Percentiles rank a stretch among this genome's conserved stretches.
Evolutionary conservation across 37 sponge, comb jelly and placozoan species (phyloP).

Genomic region (Crambe crambe): DNA sequence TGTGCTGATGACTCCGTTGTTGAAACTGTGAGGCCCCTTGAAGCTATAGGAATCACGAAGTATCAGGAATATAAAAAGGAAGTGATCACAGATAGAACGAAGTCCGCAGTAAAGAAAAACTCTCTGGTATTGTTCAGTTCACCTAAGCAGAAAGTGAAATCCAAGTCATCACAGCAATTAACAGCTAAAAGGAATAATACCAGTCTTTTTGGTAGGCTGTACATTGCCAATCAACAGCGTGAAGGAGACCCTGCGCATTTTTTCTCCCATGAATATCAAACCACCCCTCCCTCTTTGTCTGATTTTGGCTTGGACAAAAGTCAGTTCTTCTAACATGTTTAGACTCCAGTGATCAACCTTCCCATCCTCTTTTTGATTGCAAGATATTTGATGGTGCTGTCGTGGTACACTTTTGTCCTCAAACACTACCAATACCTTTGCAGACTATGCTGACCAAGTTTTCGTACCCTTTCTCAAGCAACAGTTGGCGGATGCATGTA

Average conservation of each 20-base stretch:
- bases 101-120: neutral
- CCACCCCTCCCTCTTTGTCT: neutral
- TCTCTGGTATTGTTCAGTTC: neutral
- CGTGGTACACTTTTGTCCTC: neutral
- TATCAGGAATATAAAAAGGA: too few species aligned
- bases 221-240: conserved; percentile 3
- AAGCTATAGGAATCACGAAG: too few species aligned
- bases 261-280: neutral
- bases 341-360: neutral
- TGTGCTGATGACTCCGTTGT: too few species aligned
- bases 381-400: neutral
- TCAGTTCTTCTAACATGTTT: neutral
- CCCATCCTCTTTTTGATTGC: neutral
- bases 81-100: too few species aligned
- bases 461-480: neutral
- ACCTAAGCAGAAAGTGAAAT: neutral
- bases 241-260: neutral
- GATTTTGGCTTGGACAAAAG: conserved; percentile 2
- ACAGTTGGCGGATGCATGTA: neutral
- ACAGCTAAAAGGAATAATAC: neutral
- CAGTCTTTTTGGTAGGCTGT: neutral
- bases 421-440: neutral
- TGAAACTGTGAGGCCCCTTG: too few species aligned
- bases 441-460: neutral
- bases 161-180: neutral